Evolutionary conservation across 2,797 vertebrate species (phyloP).

Genomic region (Acanthurus lineatus): DNA sequence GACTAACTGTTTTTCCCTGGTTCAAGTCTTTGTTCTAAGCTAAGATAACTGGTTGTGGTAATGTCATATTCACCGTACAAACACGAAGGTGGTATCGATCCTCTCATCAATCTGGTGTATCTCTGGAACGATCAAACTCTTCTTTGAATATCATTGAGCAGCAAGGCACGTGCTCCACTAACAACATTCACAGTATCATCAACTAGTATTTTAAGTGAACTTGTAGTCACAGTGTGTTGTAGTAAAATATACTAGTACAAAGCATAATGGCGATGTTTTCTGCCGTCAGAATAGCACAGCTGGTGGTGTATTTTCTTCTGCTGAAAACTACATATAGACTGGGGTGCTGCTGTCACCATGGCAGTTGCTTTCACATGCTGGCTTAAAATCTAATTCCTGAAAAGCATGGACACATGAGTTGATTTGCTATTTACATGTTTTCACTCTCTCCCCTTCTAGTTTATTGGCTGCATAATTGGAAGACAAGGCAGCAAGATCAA

Average conservation of each 20-base stretch:
- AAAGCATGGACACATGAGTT: constrained; percentile 43
- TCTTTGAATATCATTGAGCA: too few species aligned
- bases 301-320: constrained; percentile 12
- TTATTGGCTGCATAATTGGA: constrained; percentile 98
- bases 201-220: constrained; percentile 5
- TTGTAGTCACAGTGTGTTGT: not conserved
- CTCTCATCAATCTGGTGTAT: not conserved
- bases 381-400: constrained; percentile 46
- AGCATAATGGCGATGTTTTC: constrained; percentile 2
- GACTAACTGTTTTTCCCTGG: constrained; percentile 1
- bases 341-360: not conserved
- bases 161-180: not conserved
- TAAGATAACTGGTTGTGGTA: constrained; percentile 1
- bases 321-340: not conserved
- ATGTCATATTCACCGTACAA: not conserved
- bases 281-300: constrained; percentile 1
- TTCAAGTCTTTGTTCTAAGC: constrained; percentile 16
- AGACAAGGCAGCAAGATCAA: constrained; percentile 98
- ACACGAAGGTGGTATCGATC: not conserved
- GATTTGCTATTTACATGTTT: constrained; percentile 63
- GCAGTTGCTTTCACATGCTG: constrained; percentile 9
- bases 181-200: not conserved
- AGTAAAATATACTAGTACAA: not conserved
- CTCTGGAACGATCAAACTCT: too few species aligned
- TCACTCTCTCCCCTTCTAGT: constrained; percentile 76